Evolutionary conservation across 92 coral and sea anemone genomes (phyloP).

Genomic region (Meandrina meandrites): DNA sequence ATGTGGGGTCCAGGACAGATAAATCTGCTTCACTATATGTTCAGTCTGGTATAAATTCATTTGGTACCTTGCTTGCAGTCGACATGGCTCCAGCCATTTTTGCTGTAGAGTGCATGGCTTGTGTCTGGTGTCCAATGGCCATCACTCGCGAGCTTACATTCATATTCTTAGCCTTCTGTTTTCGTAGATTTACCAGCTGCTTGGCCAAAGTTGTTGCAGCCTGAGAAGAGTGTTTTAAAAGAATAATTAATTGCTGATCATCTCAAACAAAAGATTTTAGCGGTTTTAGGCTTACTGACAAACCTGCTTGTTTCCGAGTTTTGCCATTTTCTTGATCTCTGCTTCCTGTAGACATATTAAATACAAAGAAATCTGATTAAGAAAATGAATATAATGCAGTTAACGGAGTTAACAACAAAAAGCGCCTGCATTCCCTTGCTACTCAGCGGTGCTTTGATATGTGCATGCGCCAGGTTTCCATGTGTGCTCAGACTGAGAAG

Average conservation of each 20-base stretch:
- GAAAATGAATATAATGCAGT: background rate
- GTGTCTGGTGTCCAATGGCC: conserved; percentile 96
- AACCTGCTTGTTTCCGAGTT: conserved; percentile 97
- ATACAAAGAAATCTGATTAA: no score
- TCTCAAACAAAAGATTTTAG: background rate
- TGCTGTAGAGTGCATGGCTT: conserved; percentile 97
- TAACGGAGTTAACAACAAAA: no score
- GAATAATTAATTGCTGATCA: background rate
- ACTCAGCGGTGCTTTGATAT: no score
- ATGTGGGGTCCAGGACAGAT: background rate
- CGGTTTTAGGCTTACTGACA: background rate
- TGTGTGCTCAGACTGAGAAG: no score
- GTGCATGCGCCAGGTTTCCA: no score
- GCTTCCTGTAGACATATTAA: conserved; percentile 70
- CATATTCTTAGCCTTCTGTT: conserved; percentile 90
- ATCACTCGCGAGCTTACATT: conserved; percentile 75
- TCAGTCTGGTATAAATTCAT: background rate
- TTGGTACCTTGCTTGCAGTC: conserved; percentile 90
- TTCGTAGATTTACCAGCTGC: conserved; percentile 89
- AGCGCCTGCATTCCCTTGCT: no score
- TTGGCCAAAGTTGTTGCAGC: conserved; percentile 96
- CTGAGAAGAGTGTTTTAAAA: conserved; percentile 32
- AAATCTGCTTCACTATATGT: background rate
- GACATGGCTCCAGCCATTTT: conserved; percentile 99
- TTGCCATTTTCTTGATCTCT: conserved; percentile 97